Percentiles rank a stretch among this genome's conserved stretches.
Conservation (phyloP, 2,113 vertebrate genomes). For the Alaudala cheleensis region DNA sequence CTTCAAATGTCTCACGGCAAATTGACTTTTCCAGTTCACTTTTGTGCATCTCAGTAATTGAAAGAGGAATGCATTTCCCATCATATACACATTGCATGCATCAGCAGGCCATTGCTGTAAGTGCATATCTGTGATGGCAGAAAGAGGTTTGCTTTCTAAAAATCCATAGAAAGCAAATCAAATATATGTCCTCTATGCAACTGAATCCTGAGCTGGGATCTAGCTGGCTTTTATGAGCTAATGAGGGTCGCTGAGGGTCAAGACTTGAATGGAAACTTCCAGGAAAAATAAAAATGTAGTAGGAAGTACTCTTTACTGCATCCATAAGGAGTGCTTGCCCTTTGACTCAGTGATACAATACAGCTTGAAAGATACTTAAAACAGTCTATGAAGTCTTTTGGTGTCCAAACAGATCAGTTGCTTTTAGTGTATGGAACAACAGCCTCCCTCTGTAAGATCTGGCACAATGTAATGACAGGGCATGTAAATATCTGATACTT, state of each 20-base stretch:
- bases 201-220: not conserved
- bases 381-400: not conserved
- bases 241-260: conserved; percentile 3
- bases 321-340: not conserved
- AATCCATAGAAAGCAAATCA: not conserved
- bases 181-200: not conserved
- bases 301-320: not conserved
- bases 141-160: not conserved
- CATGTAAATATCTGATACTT: not conserved
- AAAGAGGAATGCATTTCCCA: not conserved
- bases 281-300: not conserved
- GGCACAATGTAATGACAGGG: not conserved
- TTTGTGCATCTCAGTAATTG: not conserved
- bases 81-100: not conserved
- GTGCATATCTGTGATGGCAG: not conserved
- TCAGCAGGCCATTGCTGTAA: not conserved
- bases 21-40: not conserved
- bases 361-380: not conserved
- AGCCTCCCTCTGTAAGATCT: not conserved
- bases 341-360: not conserved
- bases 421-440: rapidly evolving
- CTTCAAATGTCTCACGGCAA: not conserved
- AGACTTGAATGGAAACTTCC: not conserved
- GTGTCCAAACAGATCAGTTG: not conserved
- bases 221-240: not conserved